These are phyloP conservation scores for Caenorhabditis sp. DNA, from an alignment of 2,888 invertebrate genomes.

Conservation along the genomic window DNA sequence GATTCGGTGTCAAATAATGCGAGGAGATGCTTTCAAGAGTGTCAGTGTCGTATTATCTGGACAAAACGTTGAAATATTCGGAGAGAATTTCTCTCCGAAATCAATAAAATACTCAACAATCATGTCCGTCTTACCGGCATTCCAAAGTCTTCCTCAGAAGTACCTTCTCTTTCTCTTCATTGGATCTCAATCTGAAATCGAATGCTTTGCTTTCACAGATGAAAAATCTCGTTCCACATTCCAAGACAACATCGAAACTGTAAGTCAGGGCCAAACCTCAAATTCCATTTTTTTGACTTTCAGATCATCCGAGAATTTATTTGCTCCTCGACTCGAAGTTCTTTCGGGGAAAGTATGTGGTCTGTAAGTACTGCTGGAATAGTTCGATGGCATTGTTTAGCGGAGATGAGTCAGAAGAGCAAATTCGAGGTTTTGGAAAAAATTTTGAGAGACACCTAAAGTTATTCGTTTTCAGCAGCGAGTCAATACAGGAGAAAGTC, in stretches of 20 bases:
- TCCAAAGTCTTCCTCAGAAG: conserved; percentile 59
- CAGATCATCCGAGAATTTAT: conserved; percentile 50
- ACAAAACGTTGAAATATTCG: conserved; percentile 23
- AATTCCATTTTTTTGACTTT: neutral
- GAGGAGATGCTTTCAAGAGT: conserved; percentile 36
- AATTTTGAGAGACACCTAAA: neutral
- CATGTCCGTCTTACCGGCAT: conserved; percentile 28
- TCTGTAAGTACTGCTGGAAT: conserved; percentile 33
- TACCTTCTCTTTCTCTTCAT: conserved; percentile 47
- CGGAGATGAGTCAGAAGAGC: conserved; percentile 52
- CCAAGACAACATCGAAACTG: conserved; percentile 39
- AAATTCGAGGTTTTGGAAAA: conserved; percentile 38
- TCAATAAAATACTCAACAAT: conserved; percentile 30
- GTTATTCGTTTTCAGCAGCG: conserved; percentile 17
- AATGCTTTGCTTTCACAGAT: conserved; percentile 57
- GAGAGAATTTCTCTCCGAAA: neutral
- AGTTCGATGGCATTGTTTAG: conserved; percentile 62
- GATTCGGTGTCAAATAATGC: conserved; percentile 43
- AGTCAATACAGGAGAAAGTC: conserved; percentile 22
- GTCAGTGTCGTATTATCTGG: conserved; percentile 23
- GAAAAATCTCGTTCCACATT: conserved; percentile 39
- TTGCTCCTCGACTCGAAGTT: conserved; percentile 26
- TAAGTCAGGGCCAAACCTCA: neutral
- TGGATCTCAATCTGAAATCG: conserved; percentile 27
- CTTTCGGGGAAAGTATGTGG: conserved; percentile 56